Evolutionary conservation across 2,113 vertebrate genomes (phyloP), one percentile per base, ranked within the genome.

Genomic region (Dasyprocta punctata): DNA sequence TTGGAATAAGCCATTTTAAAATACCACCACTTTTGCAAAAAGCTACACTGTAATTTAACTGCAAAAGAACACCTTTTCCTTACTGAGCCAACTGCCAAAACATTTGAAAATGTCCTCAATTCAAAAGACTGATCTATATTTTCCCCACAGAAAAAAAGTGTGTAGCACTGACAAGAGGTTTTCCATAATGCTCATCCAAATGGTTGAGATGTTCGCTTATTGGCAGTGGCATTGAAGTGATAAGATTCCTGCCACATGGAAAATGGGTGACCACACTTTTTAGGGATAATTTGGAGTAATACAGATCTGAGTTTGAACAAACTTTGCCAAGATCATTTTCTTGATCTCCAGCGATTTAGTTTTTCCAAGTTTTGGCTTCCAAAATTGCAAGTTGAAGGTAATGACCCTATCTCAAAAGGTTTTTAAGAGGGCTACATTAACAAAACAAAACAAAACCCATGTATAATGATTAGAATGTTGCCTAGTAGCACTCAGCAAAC

Each of bases 21-120:
- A 95, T 85, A 92, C 3, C 33, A 93, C 36, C 26, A 24, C 33
- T 65, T 80, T 95, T 85, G 28, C 24, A 88, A 92, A 95, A 69
- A 90, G 12, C 44, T 47, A 94, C 58, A 71, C 17, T 92, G 38
- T n/a, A 90, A 73, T 81, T 87, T 94, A 85, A 95, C 75, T 92
- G 85, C 67, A 84, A 88, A 96, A 71, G 85, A 93, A 75, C 38
- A 94, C 47, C 38, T 91, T 93, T 92, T 49, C 82, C 97, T 81
- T 89, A 60, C 92, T 44, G 36, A 97, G 71, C 30, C 77, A 95
- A 52, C 47, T 97, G 90, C 44, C 92, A 97, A 93, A 94, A 93
- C 83, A 44, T 92, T 96, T 82, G 47, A 71, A 95, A 88, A 86
- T 86, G 22, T 90, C 90, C 88, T 95, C 54, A 88, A 19, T 78